These are phyloP conservation scores for Labeo catla DNA, from an alignment of 2,113 vertebrate genomes.

Conservation along the genomic window DNA sequence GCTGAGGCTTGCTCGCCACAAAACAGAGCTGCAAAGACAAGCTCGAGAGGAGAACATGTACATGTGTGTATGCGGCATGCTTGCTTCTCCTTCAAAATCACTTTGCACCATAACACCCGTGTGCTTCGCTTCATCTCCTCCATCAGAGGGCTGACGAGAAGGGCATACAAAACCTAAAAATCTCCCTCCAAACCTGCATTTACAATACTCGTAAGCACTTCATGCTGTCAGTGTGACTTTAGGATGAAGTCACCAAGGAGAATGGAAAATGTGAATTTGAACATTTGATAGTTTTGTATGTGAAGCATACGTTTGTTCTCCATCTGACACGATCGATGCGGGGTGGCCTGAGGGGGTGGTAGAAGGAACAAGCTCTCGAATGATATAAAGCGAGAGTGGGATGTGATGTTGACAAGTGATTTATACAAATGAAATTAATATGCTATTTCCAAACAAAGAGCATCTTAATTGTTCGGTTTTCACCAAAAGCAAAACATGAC, in stretches of 20 bases:
- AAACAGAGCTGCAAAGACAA: constrained; percentile 1
- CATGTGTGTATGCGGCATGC: neutral
- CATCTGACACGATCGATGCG: neutral
- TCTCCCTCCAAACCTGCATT: neutral
- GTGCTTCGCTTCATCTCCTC: neutral
- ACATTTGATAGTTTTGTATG: neutral
- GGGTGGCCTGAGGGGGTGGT: neutral
- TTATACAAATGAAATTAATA: neutral
- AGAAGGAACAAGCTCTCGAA: neutral
- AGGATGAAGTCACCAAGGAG: neutral
- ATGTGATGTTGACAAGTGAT: neutral
- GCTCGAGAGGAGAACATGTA: neutral
- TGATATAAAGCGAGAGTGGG: neutral
- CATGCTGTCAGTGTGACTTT: neutral
- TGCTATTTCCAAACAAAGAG: neutral
- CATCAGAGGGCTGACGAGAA: neutral
- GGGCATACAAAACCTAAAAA: neutral
- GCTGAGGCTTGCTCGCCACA: neutral
- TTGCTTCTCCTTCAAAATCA: neutral
- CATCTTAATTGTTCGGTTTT: neutral
- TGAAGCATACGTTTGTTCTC: neutral
- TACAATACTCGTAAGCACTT: neutral
- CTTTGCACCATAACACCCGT: constrained; percentile 1
- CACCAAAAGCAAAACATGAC: neutral
- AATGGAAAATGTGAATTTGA: neutral